Evolutionary conservation across 2,888 invertebrate genomes (phyloP).

Genomic region (Pantelozetes paolii): DNA sequence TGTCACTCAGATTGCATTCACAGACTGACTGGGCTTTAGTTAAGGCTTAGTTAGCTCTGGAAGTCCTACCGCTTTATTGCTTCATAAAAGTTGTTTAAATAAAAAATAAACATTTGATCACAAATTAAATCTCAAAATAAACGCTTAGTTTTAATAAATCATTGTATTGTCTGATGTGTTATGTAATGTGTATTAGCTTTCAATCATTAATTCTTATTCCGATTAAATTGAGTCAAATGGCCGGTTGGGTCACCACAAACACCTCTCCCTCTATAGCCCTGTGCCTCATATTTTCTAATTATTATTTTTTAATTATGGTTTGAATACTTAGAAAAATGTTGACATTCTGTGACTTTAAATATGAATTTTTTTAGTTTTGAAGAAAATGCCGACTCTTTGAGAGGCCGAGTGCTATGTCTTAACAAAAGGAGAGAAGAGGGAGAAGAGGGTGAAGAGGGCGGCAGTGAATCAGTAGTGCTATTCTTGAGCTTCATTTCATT

Average conservation of each 20-base stretch:
- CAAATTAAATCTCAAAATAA: slow-evolving; percentile 19
- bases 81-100: slow-evolving; percentile 30
- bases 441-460: background rate
- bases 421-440: slow-evolving; percentile 17
- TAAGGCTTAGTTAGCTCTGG: background rate
- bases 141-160: slow-evolving; percentile 21
- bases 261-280: background rate
- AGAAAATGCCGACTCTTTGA: slow-evolving; percentile 35
- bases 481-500: slow-evolving; percentile 34
- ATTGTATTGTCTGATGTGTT: slow-evolving; percentile 7
- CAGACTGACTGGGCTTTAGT: background rate
- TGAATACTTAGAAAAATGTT: slow-evolving; percentile 31
- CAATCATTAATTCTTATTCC: slow-evolving; percentile 1
- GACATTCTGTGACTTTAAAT: slow-evolving; percentile 32
- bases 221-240: background rate
- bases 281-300: background rate
- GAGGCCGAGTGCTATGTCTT: slow-evolving; percentile 1
- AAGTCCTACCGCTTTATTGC: slow-evolving; percentile 19
- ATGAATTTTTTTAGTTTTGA: slow-evolving; percentile 21
- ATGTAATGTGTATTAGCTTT: background rate
- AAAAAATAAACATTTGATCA: slow-evolving; percentile 34
- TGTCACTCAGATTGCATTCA: background rate
- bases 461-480: slow-evolving; percentile 30
- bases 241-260: background rate
- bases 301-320: slow-evolving; percentile 27